These are phyloP conservation scores for Brachionus koreanus DNA, from an alignment of 1,140 invertebrate genomes.

Conservation along the genomic window DNA sequence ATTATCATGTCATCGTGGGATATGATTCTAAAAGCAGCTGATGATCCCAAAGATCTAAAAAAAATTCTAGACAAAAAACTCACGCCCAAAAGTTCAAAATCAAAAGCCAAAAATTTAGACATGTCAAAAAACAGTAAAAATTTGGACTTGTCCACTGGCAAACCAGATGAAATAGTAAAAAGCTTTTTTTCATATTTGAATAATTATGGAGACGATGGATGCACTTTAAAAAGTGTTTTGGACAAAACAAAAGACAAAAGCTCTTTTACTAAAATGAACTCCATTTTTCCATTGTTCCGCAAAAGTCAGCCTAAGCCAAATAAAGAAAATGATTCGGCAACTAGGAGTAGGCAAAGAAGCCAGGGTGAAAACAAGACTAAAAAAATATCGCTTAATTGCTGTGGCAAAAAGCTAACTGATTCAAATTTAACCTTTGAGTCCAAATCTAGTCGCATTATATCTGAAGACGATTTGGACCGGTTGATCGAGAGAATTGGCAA, in stretches of 20 bases:
- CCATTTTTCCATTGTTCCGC: neutral
- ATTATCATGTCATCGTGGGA: neutral
- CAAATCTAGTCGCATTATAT: neutral
- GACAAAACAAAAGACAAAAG: neutral
- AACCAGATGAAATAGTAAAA: constrained; percentile 32
- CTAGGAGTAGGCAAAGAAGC: neutral
- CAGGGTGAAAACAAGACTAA: neutral
- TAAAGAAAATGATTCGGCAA: neutral
- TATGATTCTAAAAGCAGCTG: neutral
- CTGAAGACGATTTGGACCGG: neutral
- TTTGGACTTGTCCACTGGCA: neutral
- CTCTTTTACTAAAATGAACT: neutral
- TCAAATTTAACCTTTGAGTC: neutral
- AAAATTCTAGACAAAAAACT: neutral
- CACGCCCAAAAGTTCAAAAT: neutral
- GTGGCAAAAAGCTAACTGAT: neutral
- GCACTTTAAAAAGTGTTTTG: neutral
- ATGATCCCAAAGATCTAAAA: neutral
- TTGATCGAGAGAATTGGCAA: neutral
- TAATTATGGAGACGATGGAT: constrained; percentile 35
- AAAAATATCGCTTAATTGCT: constrained; percentile 12
- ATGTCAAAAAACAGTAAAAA: neutral
- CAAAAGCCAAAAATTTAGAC: neutral
- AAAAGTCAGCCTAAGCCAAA: neutral
- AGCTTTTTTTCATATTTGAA: constrained; percentile 39